Percentiles rank a stretch among this genome's conserved stretches.
These are phyloP conservation scores for Polia nebulosa DNA, from an alignment of 2,888 invertebrate genomes.

Conservation along the genomic window DNA sequence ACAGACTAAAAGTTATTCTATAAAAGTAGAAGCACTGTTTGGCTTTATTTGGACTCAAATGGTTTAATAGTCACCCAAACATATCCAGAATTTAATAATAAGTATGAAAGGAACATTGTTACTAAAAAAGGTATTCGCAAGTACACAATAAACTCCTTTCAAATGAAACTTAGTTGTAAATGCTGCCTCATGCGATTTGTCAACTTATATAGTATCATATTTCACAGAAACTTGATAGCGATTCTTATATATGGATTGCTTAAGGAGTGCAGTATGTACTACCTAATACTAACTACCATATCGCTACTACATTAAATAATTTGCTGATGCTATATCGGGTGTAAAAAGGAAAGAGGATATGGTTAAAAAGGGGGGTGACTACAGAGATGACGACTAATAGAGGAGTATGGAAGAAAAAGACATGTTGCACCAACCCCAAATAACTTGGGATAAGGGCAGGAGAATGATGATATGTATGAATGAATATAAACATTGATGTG, in stretches of 20 bases:
- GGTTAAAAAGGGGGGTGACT: too few species aligned
- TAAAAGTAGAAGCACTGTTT: neutral
- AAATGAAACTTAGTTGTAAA: conserved; percentile 28
- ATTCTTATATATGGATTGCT: conserved; percentile 30
- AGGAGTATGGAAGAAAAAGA: too few species aligned
- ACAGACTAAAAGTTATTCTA: neutral
- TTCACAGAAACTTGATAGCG: conserved; percentile 55
- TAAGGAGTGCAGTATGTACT: conserved; percentile 6
- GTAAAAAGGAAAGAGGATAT: neutral
- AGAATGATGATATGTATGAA: too few species aligned
- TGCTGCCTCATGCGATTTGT: conserved; percentile 46
- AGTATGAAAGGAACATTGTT: conserved; percentile 12
- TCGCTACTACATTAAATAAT: neutral
- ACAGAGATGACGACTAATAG: too few species aligned
- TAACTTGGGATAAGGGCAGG: too few species aligned
- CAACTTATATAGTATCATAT: conserved; percentile 38
- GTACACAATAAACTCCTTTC: conserved; percentile 9
- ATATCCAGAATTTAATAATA: neutral
- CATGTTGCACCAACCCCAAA: too few species aligned
- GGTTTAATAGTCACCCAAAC: neutral
- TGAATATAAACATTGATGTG: too few species aligned
- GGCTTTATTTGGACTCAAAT: neutral
- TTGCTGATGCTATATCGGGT: neutral
- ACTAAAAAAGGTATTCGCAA: neutral
- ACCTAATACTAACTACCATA: neutral